Conservation (phyloP, 2,113 vertebrate species). For the Pelusios castaneus region DNA sequence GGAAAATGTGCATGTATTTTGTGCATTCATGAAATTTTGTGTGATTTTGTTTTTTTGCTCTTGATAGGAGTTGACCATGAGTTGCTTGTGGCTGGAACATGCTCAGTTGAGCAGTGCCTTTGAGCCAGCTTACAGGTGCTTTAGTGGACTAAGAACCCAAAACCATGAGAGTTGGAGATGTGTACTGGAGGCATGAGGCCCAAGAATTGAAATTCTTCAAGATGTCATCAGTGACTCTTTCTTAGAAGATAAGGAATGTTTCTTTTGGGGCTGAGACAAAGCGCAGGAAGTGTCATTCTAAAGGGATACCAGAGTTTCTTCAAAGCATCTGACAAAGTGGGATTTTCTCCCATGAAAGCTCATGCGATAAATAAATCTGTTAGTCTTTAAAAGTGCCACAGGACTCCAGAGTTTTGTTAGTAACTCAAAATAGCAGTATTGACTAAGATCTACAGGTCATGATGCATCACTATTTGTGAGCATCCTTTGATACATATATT, state of each 20-base stretch:
- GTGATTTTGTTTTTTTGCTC: background rate
- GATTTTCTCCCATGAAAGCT: no score
- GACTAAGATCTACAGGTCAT: background rate
- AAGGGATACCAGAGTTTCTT: background rate
- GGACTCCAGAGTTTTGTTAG: fast-evolving
- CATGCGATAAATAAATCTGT: no score
- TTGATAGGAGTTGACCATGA: background rate
- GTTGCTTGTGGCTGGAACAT: background rate
- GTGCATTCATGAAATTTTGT: background rate
- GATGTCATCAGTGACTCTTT: background rate
- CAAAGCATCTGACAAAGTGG: no score
- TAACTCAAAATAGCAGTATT: background rate
- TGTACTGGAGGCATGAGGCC: background rate
- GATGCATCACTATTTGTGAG: background rate
- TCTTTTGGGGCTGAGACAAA: background rate
- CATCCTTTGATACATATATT: no score
- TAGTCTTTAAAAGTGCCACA: no score
- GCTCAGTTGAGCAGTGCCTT: background rate
- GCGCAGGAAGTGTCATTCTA: background rate
- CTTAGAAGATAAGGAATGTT: background rate
- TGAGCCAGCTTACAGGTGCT: background rate
- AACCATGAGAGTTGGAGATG: background rate
- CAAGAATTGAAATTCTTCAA: background rate
- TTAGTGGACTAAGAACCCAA: background rate
- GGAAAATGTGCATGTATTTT: background rate